phyloP scores from a whole-genome alignment of 2,113 vertebrate genomes.

The Thryonomys swinderianus region DNA sequence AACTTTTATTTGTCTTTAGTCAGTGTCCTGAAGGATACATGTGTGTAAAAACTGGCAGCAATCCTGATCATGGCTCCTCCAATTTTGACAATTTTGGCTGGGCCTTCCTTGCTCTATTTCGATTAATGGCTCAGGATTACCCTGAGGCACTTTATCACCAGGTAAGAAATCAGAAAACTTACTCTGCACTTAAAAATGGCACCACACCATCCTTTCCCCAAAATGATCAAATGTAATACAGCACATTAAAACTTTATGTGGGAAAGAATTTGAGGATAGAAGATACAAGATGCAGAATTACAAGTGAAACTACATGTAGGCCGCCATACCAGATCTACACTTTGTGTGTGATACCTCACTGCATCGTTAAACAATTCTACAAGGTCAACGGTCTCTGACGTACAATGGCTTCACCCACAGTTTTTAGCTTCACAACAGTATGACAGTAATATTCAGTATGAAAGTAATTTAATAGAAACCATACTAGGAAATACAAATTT shows the following conservation, averaged over 20 bases:
- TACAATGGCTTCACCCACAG: not conserved
- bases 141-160: slow-evolving; percentile 93
- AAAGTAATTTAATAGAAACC: not conserved
- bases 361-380: not conserved
- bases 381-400: not conserved
- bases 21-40: slow-evolving; percentile 79
- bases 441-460: not conserved
- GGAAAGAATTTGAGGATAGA: not conserved
- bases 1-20: slow-evolving; percentile 63
- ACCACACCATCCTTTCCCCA: not conserved
- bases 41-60: slow-evolving; percentile 82
- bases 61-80: slow-evolving; percentile 90
- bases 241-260: not conserved
- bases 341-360: not conserved
- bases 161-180: slow-evolving; percentile 80
- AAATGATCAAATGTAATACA: not conserved
- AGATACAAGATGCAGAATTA: not conserved
- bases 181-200: not conserved
- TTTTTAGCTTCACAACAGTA: not conserved
- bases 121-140: slow-evolving; percentile 92
- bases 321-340: not conserved
- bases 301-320: not conserved
- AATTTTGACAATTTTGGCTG: slow-evolving; percentile 93
- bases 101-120: slow-evolving; percentile 92
- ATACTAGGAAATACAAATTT: not conserved